Conservation (phyloP, 2,113 vertebrate species). For the Heliornis fulica region DNA sequence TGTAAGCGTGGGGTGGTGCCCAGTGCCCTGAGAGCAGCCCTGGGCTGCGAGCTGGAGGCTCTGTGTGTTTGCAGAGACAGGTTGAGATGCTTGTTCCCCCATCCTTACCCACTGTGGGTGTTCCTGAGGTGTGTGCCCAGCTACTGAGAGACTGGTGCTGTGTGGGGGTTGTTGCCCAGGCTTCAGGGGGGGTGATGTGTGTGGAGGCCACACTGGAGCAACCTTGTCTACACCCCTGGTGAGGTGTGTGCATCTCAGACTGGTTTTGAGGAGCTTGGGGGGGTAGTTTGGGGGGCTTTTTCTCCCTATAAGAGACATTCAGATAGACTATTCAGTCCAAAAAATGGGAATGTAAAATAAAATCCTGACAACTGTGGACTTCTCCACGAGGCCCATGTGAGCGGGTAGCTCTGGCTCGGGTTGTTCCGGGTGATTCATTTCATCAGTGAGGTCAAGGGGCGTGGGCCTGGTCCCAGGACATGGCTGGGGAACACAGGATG, state of each 20-base stretch:
- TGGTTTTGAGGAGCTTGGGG: background rate
- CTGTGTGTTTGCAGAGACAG: background rate
- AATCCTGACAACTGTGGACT: accelerated
- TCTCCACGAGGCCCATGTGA: background rate
- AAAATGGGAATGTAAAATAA: background rate
- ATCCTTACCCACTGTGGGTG: background rate
- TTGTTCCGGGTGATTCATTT: background rate
- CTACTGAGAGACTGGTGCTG: no score
- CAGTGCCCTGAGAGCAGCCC: background rate
- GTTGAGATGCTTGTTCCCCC: background rate
- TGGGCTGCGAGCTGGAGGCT: background rate
- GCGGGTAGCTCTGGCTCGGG: accelerated
- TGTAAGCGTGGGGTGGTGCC: background rate
- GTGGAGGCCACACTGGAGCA: background rate
- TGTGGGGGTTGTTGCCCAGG: background rate
- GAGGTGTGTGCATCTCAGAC: background rate
- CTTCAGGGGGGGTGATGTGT: accelerated
- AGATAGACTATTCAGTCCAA: background rate
- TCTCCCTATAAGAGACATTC: accelerated
- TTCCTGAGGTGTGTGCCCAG: background rate
- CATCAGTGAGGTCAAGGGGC: background rate
- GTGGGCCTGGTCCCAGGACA: accelerated
- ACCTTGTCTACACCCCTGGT: background rate
- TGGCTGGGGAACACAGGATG: background rate
- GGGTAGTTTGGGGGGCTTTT: accelerated